Conservation (phyloP, 1,140 invertebrate species). For the Littorina saxatilis region DNA sequence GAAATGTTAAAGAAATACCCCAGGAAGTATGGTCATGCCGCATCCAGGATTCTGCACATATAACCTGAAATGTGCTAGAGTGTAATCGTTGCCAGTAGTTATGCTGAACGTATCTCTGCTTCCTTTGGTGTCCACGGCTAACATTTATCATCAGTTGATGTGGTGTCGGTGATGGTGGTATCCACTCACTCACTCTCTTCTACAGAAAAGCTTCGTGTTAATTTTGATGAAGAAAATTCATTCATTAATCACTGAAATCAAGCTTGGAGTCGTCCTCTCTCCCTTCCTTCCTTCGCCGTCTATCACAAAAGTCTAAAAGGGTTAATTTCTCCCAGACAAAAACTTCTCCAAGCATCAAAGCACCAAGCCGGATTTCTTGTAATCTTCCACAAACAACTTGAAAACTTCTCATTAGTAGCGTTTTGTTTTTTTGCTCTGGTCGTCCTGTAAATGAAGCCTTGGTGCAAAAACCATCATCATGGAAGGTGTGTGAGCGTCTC, state of each 20-base stretch:
- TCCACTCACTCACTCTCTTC: no score
- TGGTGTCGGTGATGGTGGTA: not conserved
- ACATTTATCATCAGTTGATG: not conserved
- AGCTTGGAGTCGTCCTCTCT: no score
- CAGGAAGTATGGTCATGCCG: not conserved
- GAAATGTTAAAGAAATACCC: not conserved
- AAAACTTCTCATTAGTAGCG: no score
- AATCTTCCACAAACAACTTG: no score
- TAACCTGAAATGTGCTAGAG: not conserved
- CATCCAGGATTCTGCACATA: conserved; percentile 21
- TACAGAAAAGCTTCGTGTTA: no score
- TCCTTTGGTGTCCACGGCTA: not conserved
- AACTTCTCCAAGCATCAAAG: no score
- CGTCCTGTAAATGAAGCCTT: not conserved
- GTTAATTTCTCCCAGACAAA: no score
- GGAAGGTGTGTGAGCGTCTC: not conserved
- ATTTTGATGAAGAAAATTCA: no score
- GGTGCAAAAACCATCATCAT: not conserved
- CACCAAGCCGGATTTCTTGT: no score
- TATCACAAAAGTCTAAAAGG: no score
- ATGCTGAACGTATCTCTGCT: not conserved
- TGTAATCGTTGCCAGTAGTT: not conserved
- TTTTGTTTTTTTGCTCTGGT: not conserved
- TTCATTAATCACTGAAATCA: no score
- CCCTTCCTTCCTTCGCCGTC: no score